Conservation (phyloP, 2,797 vertebrate species). For the Poecilia velifera region DNA sequence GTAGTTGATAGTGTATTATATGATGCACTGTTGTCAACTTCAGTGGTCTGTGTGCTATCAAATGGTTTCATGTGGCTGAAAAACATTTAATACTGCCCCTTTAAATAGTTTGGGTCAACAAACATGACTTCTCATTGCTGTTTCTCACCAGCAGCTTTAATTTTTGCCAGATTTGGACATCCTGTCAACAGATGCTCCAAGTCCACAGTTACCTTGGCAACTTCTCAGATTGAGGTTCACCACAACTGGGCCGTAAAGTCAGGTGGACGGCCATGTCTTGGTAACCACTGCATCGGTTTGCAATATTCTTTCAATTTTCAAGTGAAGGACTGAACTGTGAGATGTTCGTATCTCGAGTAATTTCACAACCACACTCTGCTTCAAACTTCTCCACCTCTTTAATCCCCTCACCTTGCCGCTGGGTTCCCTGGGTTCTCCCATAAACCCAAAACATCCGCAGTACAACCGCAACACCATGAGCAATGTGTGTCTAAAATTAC, state of each 20-base stretch:
- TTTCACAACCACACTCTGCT: too few species aligned
- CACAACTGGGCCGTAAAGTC: background rate
- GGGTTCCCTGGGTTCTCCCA: background rate
- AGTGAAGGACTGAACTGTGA: background rate
- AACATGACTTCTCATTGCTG: too few species aligned
- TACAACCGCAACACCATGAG: background rate
- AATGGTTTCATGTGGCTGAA: too few species aligned
- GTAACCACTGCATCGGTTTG: background rate
- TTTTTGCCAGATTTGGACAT: background rate
- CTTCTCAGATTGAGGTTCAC: background rate
- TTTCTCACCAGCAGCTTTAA: too few species aligned
- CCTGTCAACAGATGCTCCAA: background rate
- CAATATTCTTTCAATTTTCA: background rate
- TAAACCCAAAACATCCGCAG: background rate
- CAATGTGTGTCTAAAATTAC: background rate
- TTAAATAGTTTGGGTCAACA: too few species aligned
- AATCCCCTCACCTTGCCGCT: background rate
- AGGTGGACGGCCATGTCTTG: background rate
- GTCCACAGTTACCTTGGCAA: constrained; percentile 5
- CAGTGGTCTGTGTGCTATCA: too few species aligned
- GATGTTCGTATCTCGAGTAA: background rate
- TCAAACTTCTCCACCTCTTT: background rate
- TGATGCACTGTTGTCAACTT: too few species aligned
- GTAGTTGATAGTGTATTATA: too few species aligned
- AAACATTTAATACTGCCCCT: too few species aligned